A percentile compares a stretch with the other conserved stretches of the same genome.
Evolutionary conservation across 2,113 vertebrate genomes (phyloP).

Genomic region (Plecturocebus donacophilus): DNA sequence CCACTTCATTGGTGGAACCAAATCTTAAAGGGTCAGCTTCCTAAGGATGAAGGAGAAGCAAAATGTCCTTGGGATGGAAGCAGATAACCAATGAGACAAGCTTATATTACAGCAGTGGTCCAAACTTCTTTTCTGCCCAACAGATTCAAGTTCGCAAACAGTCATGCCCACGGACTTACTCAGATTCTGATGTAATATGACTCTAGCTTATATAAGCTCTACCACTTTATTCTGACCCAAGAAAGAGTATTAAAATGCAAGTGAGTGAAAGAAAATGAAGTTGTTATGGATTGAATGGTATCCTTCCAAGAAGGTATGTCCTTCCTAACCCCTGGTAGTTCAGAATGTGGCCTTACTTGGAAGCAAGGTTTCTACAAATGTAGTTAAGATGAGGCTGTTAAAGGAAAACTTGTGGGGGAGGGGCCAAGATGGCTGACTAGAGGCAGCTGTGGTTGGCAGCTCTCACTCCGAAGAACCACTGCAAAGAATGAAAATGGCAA

Average conservation of each 20-base stretch:
- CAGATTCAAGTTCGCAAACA: not conserved
- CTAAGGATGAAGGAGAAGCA: not conserved
- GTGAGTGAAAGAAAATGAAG: not conserved
- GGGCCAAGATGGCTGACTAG: no score
- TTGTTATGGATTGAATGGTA: not conserved
- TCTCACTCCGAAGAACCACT: no score
- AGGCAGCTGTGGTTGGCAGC: no score
- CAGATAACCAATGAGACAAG: not conserved
- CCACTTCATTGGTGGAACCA: not conserved
- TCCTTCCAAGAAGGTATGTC: not conserved
- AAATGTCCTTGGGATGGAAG: not conserved
- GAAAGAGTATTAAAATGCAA: constrained; percentile 8
- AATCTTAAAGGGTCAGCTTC: not conserved
- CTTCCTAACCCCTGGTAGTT: not conserved
- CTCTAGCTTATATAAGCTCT: not conserved
- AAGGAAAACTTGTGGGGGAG: no score
- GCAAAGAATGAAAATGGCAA: no score
- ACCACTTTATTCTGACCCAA: not conserved
- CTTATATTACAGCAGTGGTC: not conserved
- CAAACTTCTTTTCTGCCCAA: not conserved
- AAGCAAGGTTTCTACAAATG: not conserved
- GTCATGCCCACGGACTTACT: not conserved
- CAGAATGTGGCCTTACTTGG: not conserved
- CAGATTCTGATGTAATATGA: not conserved
- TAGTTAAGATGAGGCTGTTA: not conserved